A percentile compares a stretch with the other conserved stretches of the same genome.
phyloP scores from a whole-genome alignment of 1,140 invertebrate species.

The Maniola jurtina region DNA sequence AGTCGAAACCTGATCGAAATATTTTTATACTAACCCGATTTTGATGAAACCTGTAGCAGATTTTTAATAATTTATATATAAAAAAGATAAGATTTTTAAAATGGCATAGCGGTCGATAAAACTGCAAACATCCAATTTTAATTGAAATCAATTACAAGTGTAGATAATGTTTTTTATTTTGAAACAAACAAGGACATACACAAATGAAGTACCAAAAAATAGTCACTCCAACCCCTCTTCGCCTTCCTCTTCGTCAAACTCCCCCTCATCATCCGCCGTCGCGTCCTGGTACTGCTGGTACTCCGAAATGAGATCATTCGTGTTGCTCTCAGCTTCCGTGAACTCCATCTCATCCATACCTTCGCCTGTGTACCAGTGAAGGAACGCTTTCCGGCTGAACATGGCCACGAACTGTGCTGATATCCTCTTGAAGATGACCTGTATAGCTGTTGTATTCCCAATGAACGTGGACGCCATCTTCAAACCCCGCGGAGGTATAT shows the following conservation, averaged over 20 bases:
- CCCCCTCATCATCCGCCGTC: conserved; percentile 80
- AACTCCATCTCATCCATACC: conserved; percentile 94
- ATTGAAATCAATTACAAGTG: background rate
- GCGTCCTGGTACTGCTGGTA: conserved; percentile 95
- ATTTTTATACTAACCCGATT: too few relatives aligned
- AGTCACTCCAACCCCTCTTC: conserved; percentile 17
- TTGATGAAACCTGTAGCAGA: too few relatives aligned
- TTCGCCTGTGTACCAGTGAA: conserved; percentile 90
- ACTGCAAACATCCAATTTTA: background rate
- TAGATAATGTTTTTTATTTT: too few relatives aligned
- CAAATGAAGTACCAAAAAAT: background rate
- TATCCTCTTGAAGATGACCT: conserved; percentile 83
- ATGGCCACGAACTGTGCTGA: conserved; percentile 82
- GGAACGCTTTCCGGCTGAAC: conserved; percentile 78
- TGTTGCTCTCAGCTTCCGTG: conserved; percentile 81
- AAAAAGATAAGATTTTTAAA: too few relatives aligned
- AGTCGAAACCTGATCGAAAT: too few relatives aligned
- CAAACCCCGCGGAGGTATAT: conserved; percentile 83
- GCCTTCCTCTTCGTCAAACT: conserved; percentile 76
- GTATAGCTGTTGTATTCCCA: conserved; percentile 85
- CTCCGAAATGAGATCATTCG: conserved; percentile 89
- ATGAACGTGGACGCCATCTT: conserved; percentile 87
- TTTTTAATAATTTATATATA: too few relatives aligned
- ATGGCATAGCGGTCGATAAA: too few relatives aligned
- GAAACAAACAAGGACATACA: background rate